Conservation (phyloP, 2,113 vertebrate species). For the Neogale vison region DNA sequence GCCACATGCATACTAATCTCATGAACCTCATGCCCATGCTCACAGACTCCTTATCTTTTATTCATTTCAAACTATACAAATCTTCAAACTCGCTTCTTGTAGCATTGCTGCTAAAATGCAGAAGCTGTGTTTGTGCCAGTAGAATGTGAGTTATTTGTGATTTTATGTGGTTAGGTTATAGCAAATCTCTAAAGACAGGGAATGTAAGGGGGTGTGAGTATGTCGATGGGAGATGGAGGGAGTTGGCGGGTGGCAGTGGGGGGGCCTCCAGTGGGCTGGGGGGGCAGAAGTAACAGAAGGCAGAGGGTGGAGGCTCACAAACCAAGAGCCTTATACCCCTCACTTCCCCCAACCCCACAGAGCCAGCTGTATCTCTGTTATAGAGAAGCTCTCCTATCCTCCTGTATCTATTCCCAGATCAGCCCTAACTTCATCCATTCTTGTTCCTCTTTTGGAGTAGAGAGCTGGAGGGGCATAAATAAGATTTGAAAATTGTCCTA, state of each 20-base stretch:
- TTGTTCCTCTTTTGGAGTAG: background rate
- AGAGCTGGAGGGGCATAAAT: background rate
- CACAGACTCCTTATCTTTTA: constrained; percentile 66
- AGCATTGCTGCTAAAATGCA: background rate
- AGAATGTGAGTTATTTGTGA: constrained; percentile 40
- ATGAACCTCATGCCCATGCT: background rate
- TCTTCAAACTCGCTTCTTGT: constrained; percentile 35
- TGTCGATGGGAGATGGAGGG: background rate
- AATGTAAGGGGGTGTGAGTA: background rate
- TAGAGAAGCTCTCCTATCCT: background rate
- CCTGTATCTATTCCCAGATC: background rate
- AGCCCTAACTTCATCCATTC: background rate
- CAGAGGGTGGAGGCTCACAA: background rate
- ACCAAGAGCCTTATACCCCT: background rate
- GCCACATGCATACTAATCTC: constrained; percentile 62
- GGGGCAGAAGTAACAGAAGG: background rate
- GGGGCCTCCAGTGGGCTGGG: fast-evolving
- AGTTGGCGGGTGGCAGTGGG: background rate
- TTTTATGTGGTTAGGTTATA: background rate
- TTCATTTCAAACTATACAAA: constrained; percentile 62
- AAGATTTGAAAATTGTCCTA: background rate
- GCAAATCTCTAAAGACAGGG: background rate
- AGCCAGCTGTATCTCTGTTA: background rate
- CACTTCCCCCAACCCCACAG: background rate
- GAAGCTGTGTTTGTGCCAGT: background rate